Evolutionary conservation across 2,113 vertebrate genomes (phyloP).

Genomic region (Lophotis ruficrista): DNA sequence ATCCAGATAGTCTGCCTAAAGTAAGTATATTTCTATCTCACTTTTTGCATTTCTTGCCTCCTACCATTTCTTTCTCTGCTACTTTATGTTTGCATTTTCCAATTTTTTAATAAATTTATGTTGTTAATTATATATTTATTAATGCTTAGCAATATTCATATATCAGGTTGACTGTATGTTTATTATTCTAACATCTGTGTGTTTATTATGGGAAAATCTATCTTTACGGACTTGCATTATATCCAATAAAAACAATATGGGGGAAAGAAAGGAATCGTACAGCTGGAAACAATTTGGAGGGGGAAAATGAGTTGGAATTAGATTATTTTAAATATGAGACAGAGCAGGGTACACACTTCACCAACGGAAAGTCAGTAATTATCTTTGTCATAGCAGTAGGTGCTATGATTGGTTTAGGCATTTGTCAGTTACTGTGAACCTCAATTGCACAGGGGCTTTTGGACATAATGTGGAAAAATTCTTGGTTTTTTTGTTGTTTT

Average conservation of each 20-base stretch:
- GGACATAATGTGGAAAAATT: background rate
- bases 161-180: conserved; percentile 43
- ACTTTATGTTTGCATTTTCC: background rate
- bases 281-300: conserved; percentile 57
- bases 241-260: conserved; percentile 60
- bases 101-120: background rate
- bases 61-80: background rate
- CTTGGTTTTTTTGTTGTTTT: background rate
- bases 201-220: conserved; percentile 65
- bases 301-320: conserved; percentile 51
- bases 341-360: conserved; percentile 26
- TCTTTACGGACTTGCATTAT: conserved; percentile 36
- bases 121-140: conserved; percentile 25
- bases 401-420: conserved; percentile 47
- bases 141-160: conserved; percentile 16
- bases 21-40: background rate
- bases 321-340: conserved; percentile 62
- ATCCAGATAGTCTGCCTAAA: conserved; percentile 41
- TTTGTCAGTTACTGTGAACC: conserved; percentile 25
- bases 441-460: conserved; percentile 4
- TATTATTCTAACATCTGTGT: conserved; percentile 59
- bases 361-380: background rate
- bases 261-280: background rate
- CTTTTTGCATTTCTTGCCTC: background rate
- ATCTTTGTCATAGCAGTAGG: conserved; percentile 48